Evolutionary conservation across 2,888 invertebrate species (phyloP), one percentile per base, ranked within the genome.

Genomic region (Heliconius charithonia): DNA sequence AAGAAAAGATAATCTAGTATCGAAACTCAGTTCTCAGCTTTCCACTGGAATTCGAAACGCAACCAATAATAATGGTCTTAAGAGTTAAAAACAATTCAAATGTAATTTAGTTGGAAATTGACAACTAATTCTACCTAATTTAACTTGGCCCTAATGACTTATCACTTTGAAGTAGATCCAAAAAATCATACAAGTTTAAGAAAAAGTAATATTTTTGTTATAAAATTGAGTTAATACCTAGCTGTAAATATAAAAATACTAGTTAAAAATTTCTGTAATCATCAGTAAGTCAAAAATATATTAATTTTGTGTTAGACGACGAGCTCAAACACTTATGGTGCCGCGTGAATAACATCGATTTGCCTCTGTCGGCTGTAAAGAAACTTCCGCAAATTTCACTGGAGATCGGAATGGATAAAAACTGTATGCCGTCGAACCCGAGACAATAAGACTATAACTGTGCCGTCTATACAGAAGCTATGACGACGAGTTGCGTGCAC

Each of bases 321-420:
- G 59, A 32, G 32, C 32, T 59, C 59, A 56, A 72, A 56, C 27
- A 37, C 27, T 63, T 63, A 37, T 63, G 27, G 63, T 45, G 12
- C 62, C 45, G 63, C 62, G n/a, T 72, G n/a, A 59, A 72, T 59
- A 56, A 72, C 59, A 63, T 63, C 63, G 22, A 74, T 71, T 76
- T 72, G 70, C 73, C 71, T 80, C 76, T 76, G 78, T 79, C 77
- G 79, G 73, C 74, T 66, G 79, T 79, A 77, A 79, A 70, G 77
- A 70, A 71, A 79, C 83, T 83, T 82, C 80, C 80, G 85, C 70
- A 86, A 88, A 90, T 93, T 93, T 92, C 92, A 89, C 90, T 87
- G 83, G 86, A 87, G 85, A 87, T 85, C 84, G 83, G 84, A 87
- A 84, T 86, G 85, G 85, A 89, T 88, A 93, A 93, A 93, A 93